phyloP scores from a whole-genome alignment of 1,140 invertebrate genomes.

The Triops longicaudatus region DNA sequence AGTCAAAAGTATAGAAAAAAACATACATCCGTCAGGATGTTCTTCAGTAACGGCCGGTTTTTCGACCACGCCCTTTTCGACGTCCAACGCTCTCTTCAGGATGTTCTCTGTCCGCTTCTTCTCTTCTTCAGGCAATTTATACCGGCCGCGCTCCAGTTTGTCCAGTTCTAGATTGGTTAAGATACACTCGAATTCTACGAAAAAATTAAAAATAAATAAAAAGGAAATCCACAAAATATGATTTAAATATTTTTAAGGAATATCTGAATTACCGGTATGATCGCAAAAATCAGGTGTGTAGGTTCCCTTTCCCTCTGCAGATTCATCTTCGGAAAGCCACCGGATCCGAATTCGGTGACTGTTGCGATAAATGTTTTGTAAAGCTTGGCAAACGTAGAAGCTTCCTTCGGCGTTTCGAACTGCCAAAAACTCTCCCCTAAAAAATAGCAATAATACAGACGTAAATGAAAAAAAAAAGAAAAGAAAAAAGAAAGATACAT shows the following conservation, averaged over 20 bases:
- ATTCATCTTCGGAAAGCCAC: slow-evolving; percentile 68
- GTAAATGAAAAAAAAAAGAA: slow-evolving; percentile 26
- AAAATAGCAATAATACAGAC: slow-evolving; percentile 35
- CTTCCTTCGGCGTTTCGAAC: slow-evolving; percentile 78
- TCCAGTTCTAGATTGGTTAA: slow-evolving; percentile 73
- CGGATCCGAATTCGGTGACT: slow-evolving; percentile 73
- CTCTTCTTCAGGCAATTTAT: slow-evolving; percentile 60
- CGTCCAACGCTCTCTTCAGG: slow-evolving; percentile 68
- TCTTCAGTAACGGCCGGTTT: slow-evolving; percentile 64
- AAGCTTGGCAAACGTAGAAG: slow-evolving; percentile 81
- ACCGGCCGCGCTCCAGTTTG: slow-evolving; percentile 55
- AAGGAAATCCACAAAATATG: no score
- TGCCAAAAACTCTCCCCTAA: slow-evolving; percentile 76
- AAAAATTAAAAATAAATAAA: slow-evolving; percentile 21
- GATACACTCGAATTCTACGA: slow-evolving; percentile 76
- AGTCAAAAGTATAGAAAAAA: slow-evolving; percentile 19
- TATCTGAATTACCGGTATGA: slow-evolving; percentile 54
- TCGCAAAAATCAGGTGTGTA: slow-evolving; percentile 87
- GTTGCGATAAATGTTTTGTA: slow-evolving; percentile 81
- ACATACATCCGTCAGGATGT: slow-evolving; percentile 76
- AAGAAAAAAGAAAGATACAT: slow-evolving; percentile 26
- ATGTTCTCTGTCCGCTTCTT: slow-evolving; percentile 69
- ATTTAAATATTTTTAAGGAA: not conserved
- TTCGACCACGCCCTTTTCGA: slow-evolving; percentile 60
- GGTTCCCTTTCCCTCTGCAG: slow-evolving; percentile 53